Base-by-base conservation (phyloP, 2,888 invertebrate species). In the Sinohyriopsis cumingii region DNA sequence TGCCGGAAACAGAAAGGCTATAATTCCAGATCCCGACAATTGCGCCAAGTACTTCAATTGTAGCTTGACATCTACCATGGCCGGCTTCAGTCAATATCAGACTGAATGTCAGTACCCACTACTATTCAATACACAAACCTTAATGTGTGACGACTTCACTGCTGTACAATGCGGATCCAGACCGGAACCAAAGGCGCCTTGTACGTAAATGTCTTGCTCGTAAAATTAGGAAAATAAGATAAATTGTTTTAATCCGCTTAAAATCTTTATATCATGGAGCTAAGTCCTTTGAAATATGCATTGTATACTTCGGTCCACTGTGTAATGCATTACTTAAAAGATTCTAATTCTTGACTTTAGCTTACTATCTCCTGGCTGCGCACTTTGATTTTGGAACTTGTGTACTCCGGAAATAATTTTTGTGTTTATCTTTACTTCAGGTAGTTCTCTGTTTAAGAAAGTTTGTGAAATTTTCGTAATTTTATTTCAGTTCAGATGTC, bases 21-120 rank as follows among this genome's bases (percentile, higher is more conserved):
- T 80, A 0, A 22, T 82, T 24, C 73, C 77, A 1, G 84, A 85
- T 65, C 82, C 81, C 0, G 75, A 75, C n/a, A 82, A 82, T 67
- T 85, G 85, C 66, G 80, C 85, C 25, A 67, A 81, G 12, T 83
- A 72, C 66, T 84, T 75, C 69, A 80, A 83, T 74, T 85, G 85
- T 62, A 78, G 75, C 60, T 70, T 71, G 61, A 66, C 62, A 3
- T 54, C 24, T 5, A 67, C 73, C 19, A 64, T 71, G 22, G 71
- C 73, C 5, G 81, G 81, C 45, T 74, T 84, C n/a, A 69, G 63
- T 20, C 67, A 71, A 22, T 82, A 80, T 66, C 81, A 81, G 59
- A 72, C 70, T 0, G 85, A 85, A 63, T 85, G 85, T 65, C 79
- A 81, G 19, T 81, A 82, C 67, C 82, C 83, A 0, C 72, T 82